Evolutionary conservation across 2,797 vertebrate genomes (phyloP).

Genomic region (Rhabdophis nuchalis): DNA sequence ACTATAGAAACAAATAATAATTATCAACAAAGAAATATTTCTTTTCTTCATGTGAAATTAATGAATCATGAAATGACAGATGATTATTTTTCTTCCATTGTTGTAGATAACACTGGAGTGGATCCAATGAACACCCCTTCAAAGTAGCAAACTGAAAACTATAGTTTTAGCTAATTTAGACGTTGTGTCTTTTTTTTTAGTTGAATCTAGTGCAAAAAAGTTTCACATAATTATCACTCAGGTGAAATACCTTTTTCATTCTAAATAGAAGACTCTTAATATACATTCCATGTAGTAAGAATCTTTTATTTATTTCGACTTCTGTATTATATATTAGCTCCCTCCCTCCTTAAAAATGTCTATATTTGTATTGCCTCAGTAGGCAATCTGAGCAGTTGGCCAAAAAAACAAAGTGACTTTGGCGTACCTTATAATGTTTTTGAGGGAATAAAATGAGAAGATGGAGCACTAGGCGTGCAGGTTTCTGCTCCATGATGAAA

Average conservation of each 20-base stretch:
- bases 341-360: neutral
- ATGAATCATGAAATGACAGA: neutral
- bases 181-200: neutral
- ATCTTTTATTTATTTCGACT: neutral
- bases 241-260: neutral
- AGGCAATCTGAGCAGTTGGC: neutral
- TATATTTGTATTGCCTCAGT: neutral
- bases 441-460: neutral
- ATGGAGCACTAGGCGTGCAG: neutral
- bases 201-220: neutral
- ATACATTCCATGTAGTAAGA: neutral
- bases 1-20: neutral
- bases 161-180: neutral
- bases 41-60: neutral
- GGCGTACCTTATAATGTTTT: neutral
- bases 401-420: neutral
- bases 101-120: neutral
- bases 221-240: neutral
- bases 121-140: neutral
- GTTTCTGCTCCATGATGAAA: neutral
- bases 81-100: neutral
- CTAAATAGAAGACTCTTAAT: neutral
- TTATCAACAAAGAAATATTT: neutral
- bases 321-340: neutral
- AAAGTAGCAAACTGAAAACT: neutral